A percentile compares a stretch with the other conserved stretches of the same genome.
Evolutionary conservation across 2,888 invertebrate species (phyloP).

Genomic region (Polydrusus pterygomalis): DNA sequence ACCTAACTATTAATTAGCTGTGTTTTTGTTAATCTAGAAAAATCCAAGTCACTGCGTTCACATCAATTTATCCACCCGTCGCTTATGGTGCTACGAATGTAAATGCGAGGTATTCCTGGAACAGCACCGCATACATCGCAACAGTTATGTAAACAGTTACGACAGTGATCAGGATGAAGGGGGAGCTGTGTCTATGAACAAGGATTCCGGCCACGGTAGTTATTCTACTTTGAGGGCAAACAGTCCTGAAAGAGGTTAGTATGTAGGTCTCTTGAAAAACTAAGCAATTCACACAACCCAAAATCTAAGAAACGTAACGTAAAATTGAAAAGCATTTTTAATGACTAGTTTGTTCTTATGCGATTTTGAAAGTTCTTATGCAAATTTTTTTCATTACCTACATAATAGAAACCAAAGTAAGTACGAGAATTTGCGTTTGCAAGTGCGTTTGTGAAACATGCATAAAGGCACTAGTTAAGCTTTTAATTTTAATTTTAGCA

Average conservation of each 20-base stretch:
- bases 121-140: constrained; percentile 27
- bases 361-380: no score
- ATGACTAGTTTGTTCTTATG: no score
- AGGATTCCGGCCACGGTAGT: constrained; percentile 68
- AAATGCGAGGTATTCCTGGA: constrained; percentile 84
- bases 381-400: no score
- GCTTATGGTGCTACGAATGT: constrained; percentile 94
- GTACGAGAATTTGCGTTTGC: no score
- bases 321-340: no score
- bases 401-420: no score
- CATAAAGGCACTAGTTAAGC: no score
- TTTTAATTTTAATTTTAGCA: constrained; percentile 43
- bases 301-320: no score
- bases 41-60: constrained; percentile 84
- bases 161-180: constrained; percentile 66
- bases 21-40: constrained; percentile 70
- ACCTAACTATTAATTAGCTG: no score
- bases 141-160: constrained; percentile 45
- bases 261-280: not conserved
- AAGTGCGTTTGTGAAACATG: no score
- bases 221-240: constrained; percentile 65
- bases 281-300: no score
- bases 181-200: constrained; percentile 59
- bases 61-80: constrained; percentile 88
- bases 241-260: constrained; percentile 60